Percentiles rank a stretch among this genome's conserved stretches.
Evolutionary conservation across 2,113 vertebrate genomes (phyloP).

Genomic region (Miniopterus natalensis): DNA sequence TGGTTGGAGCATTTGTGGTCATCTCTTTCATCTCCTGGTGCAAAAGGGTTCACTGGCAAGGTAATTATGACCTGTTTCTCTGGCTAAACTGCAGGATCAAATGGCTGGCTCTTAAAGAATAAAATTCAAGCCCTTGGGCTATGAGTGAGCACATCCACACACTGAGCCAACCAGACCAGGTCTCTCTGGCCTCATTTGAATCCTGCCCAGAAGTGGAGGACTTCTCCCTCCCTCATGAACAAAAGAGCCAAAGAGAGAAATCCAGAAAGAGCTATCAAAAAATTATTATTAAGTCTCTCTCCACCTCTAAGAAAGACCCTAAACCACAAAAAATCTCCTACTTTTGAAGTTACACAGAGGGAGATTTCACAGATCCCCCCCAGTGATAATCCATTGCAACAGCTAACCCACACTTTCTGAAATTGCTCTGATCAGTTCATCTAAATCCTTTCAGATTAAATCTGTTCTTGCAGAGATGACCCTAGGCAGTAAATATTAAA

Average conservation of each 20-base stretch:
- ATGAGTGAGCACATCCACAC: background rate
- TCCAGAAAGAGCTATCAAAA: background rate
- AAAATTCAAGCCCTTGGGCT: background rate
- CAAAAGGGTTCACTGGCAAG: background rate
- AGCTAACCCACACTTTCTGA: background rate
- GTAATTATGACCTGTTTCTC: background rate
- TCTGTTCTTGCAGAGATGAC: background rate
- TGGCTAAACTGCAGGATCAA: background rate
- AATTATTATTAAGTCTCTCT: background rate
- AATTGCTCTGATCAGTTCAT: background rate
- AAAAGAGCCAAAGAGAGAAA: conserved; percentile 19
- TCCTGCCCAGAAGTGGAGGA: background rate
- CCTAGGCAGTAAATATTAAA: background rate
- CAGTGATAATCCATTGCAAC: background rate
- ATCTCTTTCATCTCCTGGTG: conserved; percentile 12
- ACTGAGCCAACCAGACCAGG: background rate
- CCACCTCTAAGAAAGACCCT: background rate
- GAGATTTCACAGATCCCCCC: background rate
- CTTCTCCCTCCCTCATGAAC: background rate
- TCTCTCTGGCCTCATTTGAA: background rate
- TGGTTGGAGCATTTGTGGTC: background rate
- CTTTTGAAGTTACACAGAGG: background rate
- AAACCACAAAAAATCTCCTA: background rate
- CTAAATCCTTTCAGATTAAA: background rate
- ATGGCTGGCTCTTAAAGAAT: background rate